These are phyloP conservation scores for Sturnus vulgaris DNA, from an alignment of 2,113 vertebrate genomes.

Conservation along the genomic window DNA sequence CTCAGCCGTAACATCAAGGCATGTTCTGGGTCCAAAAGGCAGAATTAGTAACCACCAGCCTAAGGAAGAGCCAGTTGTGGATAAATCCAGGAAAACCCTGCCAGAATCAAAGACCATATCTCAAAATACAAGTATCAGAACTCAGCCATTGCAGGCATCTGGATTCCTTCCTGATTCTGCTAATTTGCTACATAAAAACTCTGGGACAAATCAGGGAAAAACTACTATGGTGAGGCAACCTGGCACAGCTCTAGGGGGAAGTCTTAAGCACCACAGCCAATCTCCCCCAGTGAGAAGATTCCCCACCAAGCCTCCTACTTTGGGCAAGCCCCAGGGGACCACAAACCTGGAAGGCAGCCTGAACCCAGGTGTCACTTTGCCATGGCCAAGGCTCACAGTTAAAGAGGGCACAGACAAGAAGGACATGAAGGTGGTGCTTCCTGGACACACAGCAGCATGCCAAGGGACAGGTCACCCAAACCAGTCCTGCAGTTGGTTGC, in stretches of 20 bases:
- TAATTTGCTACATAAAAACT: neutral
- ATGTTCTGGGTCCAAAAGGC: neutral
- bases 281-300: neutral
- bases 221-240: fast-evolving
- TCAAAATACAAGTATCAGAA: neutral
- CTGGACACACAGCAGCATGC: neutral
- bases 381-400: neutral
- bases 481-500: neutral
- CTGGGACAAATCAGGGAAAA: neutral
- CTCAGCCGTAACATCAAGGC: neutral
- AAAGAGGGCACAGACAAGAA: neutral
- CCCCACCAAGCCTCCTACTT: neutral
- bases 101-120: neutral
- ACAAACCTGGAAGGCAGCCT: neutral
- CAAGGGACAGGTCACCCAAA: neutral
- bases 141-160: neutral
- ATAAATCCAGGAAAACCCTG: neutral
- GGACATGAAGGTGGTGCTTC: neutral
- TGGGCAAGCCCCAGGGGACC: neutral
- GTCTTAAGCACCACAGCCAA: neutral
- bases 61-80: neutral
- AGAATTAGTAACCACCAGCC: neutral
- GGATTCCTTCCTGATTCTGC: neutral
- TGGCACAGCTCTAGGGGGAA: fast-evolving
- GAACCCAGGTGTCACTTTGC: neutral